Percentiles rank a stretch among this genome's conserved stretches.
phyloP scores from a whole-genome alignment of 2,888 invertebrate species.

The Drosophila cognata region DNA sequence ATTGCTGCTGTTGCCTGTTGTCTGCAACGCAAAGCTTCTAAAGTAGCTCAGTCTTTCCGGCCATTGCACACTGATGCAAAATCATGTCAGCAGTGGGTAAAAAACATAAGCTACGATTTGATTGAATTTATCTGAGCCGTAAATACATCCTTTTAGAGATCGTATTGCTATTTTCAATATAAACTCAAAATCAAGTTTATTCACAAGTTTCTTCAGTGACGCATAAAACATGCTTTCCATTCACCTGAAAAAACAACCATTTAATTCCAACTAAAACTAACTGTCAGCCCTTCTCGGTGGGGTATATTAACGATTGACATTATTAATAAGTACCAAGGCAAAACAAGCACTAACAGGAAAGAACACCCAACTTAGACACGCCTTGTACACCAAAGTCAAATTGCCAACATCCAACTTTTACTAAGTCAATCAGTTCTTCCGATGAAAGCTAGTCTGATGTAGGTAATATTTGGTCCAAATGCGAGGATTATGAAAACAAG shows the following conservation, averaged over 20 bases:
- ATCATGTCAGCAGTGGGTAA: background rate
- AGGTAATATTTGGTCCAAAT: background rate
- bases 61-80: constrained; percentile 41
- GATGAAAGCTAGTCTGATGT: background rate
- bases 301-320: constrained; percentile 16
- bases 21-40: constrained; percentile 38
- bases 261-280: background rate
- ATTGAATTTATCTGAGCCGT: background rate
- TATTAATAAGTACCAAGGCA: constrained; percentile 1
- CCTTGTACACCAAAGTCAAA: background rate
- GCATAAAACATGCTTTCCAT: background rate
- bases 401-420: background rate
- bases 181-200: background rate
- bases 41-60: constrained; percentile 56
- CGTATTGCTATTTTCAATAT: background rate
- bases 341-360: background rate
- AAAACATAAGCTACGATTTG: background rate
- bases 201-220: background rate
- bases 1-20: constrained; percentile 5
- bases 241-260: background rate
- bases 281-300: constrained; percentile 7
- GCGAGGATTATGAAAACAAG: background rate
- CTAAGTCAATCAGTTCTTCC: background rate
- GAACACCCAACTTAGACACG: background rate
- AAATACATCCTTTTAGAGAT: background rate